These are phyloP conservation scores for Panulirus ornatus DNA, from an alignment of 1,140 invertebrate genomes.

Conservation along the genomic window DNA sequence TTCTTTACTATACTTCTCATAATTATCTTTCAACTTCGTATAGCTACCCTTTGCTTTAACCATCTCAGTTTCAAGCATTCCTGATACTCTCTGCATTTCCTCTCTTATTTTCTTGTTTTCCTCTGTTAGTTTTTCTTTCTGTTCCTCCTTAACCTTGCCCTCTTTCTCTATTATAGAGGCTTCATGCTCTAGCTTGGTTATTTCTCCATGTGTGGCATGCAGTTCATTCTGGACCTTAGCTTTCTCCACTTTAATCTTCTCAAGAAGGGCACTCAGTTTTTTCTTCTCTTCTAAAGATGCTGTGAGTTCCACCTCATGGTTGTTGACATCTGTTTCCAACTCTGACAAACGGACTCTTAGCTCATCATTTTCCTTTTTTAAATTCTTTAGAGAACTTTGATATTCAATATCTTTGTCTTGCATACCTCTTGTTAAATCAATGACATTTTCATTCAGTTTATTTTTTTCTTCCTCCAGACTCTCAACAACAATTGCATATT, in stretches of 20 bases:
- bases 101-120: conserved; percentile 35
- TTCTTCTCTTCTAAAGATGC: conserved; percentile 38
- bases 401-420: conserved; percentile 26
- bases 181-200: neutral
- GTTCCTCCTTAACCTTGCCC: neutral
- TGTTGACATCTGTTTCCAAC: conserved; percentile 30
- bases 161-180: neutral
- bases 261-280: conserved; percentile 9
- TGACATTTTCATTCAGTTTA: neutral
- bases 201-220: neutral
- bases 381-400: neutral
- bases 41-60: conserved; percentile 29
- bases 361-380: conserved; percentile 34
- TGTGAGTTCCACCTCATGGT: conserved; percentile 27
- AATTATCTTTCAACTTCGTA: conserved; percentile 39
- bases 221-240: conserved; percentile 11
- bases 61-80: conserved; percentile 36
- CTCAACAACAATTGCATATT: neutral
- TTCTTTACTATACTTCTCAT: conserved; percentile 42
- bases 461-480: neutral
- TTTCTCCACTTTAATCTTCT: conserved; percentile 36
- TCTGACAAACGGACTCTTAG: conserved; percentile 9
- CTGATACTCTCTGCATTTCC: conserved; percentile 11
- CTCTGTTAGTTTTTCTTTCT: neutral
- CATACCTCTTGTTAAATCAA: neutral